Evolutionary conservation across 1,140 invertebrate genomes (phyloP).

Genomic region (Vollenhovia emeryi): DNA sequence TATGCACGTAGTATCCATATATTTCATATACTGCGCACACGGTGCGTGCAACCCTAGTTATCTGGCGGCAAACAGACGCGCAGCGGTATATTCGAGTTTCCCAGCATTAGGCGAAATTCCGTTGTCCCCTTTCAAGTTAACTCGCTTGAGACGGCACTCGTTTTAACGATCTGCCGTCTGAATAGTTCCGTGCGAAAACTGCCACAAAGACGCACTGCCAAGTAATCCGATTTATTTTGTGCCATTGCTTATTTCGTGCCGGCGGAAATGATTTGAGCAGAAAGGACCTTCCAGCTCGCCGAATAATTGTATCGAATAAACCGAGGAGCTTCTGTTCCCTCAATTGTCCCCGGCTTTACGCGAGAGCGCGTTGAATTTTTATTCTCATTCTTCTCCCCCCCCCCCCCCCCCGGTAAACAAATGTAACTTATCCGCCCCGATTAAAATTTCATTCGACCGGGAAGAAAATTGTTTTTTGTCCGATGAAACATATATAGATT

Average conservation of each 20-base stretch:
- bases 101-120: slow-evolving; percentile 39
- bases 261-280: not conserved
- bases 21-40: not conserved
- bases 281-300: not conserved
- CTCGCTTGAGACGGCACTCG: slow-evolving; percentile 15
- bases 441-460: not conserved
- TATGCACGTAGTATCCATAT: slow-evolving; percentile 19
- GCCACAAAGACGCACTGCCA: not conserved
- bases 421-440: not conserved
- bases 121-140: slow-evolving; percentile 41
- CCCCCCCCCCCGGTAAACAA: not conserved
- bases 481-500: not conserved
- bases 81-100: slow-evolving; percentile 35
- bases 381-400: not conserved
- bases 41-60: slow-evolving; percentile 43
- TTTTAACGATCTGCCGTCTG: slow-evolving; percentile 33
- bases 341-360: not conserved
- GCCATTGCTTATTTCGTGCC: not conserved
- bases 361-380: not conserved
- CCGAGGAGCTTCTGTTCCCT: not conserved
- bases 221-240: slow-evolving; percentile 15
- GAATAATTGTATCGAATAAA: not conserved
- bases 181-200: slow-evolving; percentile 18
- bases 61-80: slow-evolving; percentile 31
- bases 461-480: slow-evolving; percentile 6